Evolutionary conservation across 2,888 invertebrate species (phyloP), one percentile per base, ranked within the genome.

Genomic region (Dromius quadrimaculatus): DNA sequence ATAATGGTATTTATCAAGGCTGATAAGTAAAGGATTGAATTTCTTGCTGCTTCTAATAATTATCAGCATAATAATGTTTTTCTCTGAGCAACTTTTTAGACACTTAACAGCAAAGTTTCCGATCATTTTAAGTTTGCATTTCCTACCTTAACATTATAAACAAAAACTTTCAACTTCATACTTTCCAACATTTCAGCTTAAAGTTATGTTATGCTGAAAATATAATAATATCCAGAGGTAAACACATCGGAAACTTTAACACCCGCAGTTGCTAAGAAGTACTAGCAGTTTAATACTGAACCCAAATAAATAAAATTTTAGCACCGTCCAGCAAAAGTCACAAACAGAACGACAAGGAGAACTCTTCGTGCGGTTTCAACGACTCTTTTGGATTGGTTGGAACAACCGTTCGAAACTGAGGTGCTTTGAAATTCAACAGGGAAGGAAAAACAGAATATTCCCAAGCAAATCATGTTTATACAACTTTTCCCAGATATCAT

Each of bases 221-320:
- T 68, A 68, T 68, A 59, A 68, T 68, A 45, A 68, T 68, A 68
- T 68, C 68, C 32, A n/a, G 68, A 68, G 68, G 68, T 68, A 68
- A 68, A 68, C 68, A 68, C 68, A 57, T 68, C 68, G 57, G 41
- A 59, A 57, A 68, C 68, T 68, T 68, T 59, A 68, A 68, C 57
- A 68, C 59, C 57, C 54, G 28, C 15, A 41, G 28, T 43, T 45
- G 41, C 63, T 36, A 59, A 59, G 36, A 36, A 59, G 1, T 59
- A 34, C 59, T 41, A 62, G 41, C 62, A 59, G 59, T 59, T 59
- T 59, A 59, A 59, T 59, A 59, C 59, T 62, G 41, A 41, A 62
- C 41, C 62, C 62, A 62, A 62, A 68, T 68, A 68, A 68, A 68
- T 68, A 59, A 68, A 57, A 68, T 68, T 68, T 68, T 68, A 68